Conservation (phyloP, 1,140 invertebrate genomes). For the Bombus pascuorum region DNA sequence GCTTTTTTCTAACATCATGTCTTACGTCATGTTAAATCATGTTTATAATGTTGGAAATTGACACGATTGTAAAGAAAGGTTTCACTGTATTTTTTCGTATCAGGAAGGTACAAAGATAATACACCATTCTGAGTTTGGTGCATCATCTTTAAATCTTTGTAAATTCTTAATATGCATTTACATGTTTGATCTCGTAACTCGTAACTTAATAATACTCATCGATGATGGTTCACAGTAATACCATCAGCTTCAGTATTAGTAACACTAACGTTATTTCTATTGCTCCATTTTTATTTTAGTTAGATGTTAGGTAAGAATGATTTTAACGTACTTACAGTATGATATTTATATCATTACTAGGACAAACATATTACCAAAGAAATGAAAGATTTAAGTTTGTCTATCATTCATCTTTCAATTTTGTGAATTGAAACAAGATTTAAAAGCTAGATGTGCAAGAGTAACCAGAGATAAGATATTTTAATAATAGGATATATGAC, state of each 20-base stretch:
- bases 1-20: conserved; percentile 27
- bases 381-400: not conserved
- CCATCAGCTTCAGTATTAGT: conserved; percentile 43
- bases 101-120: conserved; percentile 6
- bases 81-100: conserved; percentile 14
- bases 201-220: conserved; percentile 48
- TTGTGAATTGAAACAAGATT: conserved; percentile 12
- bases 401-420: not conserved
- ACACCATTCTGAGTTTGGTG: conserved; percentile 42
- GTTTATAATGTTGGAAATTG: conserved; percentile 33
- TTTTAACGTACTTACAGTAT: not conserved
- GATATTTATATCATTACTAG: conserved; percentile 16
- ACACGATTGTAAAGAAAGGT: not conserved
- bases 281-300: not conserved
- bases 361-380: not conserved
- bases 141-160: conserved; percentile 38
- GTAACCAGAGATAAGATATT: conserved; percentile 45
- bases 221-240: conserved; percentile 24
- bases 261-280: conserved; percentile 10
- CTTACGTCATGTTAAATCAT: not conserved
- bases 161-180: conserved; percentile 45
- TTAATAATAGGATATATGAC: conserved; percentile 41
- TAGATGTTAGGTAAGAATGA: not conserved
- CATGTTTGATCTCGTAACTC: conserved; percentile 45
- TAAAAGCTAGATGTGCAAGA: conserved; percentile 31